These are phyloP conservation scores for Origma solitaria DNA, from an alignment of 2,113 vertebrate genomes.

Conservation along the genomic window DNA sequence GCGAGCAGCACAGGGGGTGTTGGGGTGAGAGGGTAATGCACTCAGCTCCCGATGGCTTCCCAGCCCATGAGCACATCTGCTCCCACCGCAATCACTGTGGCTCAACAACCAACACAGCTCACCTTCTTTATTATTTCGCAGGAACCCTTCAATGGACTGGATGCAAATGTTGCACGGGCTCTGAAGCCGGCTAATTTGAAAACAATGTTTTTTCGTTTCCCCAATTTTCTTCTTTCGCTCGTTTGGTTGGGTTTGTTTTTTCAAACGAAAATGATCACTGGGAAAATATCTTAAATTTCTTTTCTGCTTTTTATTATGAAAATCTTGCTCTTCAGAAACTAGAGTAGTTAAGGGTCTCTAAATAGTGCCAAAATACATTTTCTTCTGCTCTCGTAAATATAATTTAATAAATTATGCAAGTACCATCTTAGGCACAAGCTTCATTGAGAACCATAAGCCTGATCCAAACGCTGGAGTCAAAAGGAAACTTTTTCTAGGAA, in stretches of 20 bases:
- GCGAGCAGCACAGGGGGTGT: not conserved
- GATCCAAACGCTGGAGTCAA: not conserved
- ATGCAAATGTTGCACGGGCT: not conserved
- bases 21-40: not conserved
- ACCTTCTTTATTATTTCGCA: not conserved
- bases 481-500: constrained; percentile 43
- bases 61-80: not conserved
- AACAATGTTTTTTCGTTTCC: constrained; percentile 26
- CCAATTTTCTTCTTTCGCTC: not conserved
- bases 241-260: not conserved
- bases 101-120: not conserved
- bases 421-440: not conserved
- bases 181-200: not conserved
- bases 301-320: not conserved
- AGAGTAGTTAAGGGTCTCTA: not conserved
- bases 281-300: not conserved
- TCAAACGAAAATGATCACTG: not conserved
- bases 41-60: not conserved
- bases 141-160: not conserved
- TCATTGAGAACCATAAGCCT: not conserved
- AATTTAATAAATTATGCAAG: not conserved
- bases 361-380: not conserved
- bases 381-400: not conserved
- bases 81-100: not conserved
- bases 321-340: not conserved